Percentiles rank a stretch among this genome's conserved stretches.
These are phyloP conservation scores for Notoglanidium macrostoma DNA, from an alignment of 2,797 vertebrate species.

Conservation along the genomic window DNA sequence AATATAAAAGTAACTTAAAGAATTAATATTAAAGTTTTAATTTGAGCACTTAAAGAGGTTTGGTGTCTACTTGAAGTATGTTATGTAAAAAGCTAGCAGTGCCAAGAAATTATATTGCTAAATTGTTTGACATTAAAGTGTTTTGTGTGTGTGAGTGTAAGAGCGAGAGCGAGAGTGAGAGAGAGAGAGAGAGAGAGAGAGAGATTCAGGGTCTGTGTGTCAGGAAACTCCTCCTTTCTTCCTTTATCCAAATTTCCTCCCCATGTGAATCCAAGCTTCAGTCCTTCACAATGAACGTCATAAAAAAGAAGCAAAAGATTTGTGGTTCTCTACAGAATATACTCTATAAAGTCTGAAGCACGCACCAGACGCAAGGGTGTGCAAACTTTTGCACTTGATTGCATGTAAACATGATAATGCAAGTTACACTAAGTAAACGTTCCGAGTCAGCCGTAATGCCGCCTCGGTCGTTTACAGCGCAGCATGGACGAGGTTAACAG, in stretches of 20 bases:
- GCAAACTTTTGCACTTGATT: slow-evolving; percentile 1
- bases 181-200: neutral
- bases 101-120: neutral
- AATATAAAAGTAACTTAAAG: neutral
- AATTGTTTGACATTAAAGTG: neutral
- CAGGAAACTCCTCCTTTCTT: slow-evolving; percentile 16
- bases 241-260: neutral
- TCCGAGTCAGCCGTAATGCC: neutral
- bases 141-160: neutral
- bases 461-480: neutral
- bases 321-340: neutral
- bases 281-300: neutral
- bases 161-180: too few species aligned
- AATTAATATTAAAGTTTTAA: neutral
- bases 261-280: neutral
- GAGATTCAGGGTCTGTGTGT: neutral
- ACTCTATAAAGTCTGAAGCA: neutral
- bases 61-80: neutral
- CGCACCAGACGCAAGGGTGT: neutral
- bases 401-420: neutral
- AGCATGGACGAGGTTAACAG: neutral
- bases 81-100: neutral
- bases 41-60: neutral
- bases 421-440: neutral
- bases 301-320: neutral